phyloP scores from a whole-genome alignment of 2,888 invertebrate genomes.

The Oscheius sp. region DNA sequence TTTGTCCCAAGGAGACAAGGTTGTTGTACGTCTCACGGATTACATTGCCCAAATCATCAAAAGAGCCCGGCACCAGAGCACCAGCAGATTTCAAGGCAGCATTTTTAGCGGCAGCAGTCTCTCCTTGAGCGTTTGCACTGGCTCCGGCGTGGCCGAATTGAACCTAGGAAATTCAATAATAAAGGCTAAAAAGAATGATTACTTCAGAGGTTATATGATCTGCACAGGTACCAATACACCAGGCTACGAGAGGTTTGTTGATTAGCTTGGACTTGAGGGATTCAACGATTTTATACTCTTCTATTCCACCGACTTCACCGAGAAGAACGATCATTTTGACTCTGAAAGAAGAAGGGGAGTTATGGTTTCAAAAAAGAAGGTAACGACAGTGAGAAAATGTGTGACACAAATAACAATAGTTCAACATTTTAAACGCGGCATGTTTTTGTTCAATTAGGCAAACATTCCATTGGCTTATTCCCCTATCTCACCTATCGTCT shows the following conservation, averaged over 20 bases:
- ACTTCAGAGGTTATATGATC: slow-evolving; percentile 73
- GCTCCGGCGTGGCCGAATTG: slow-evolving; percentile 99
- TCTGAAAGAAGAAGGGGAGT: slow-evolving; percentile 35
- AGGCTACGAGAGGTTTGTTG: slow-evolving; percentile 93
- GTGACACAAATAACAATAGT: no score
- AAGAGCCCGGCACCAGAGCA: slow-evolving; percentile 88
- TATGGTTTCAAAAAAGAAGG: not conserved
- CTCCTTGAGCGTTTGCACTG: slow-evolving; percentile 89
- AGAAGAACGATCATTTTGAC: slow-evolving; percentile 92
- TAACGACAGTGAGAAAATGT: no score
- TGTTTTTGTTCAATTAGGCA: no score
- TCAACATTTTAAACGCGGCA: no score
- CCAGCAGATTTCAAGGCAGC: slow-evolving; percentile 83
- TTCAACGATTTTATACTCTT: slow-evolving; percentile 93
- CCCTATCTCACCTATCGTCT: slow-evolving; percentile 76
- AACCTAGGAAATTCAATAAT: slow-evolving; percentile 75
- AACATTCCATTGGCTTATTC: no score
- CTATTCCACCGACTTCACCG: slow-evolving; percentile 96
- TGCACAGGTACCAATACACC: slow-evolving; percentile 91
- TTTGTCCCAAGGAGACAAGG: slow-evolving; percentile 82
- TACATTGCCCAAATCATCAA: slow-evolving; percentile 82
- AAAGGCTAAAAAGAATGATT: no score
- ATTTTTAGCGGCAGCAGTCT: slow-evolving; percentile 94
- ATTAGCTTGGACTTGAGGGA: slow-evolving; percentile 82
- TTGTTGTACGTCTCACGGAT: slow-evolving; percentile 73